Evolutionary conservation across 2,888 invertebrate species (phyloP).

Genomic region (Deilephila elpenor): DNA sequence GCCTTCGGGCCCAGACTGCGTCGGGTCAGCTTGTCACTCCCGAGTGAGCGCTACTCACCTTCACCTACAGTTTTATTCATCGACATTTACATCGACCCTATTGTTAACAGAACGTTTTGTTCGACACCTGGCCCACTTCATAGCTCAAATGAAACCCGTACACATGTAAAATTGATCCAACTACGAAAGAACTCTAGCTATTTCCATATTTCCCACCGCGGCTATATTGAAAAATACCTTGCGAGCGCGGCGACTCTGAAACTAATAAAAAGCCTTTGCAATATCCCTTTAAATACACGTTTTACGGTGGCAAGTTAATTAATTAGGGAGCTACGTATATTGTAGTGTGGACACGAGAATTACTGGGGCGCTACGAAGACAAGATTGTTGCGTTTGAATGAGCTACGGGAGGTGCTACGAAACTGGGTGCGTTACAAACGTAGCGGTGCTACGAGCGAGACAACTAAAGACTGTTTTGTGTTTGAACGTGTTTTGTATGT

Average conservation of each 20-base stretch:
- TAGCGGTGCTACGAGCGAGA: neutral
- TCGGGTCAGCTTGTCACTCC: slow-evolving; percentile 4
- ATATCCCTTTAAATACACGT: neutral
- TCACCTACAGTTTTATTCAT: slow-evolving; percentile 2
- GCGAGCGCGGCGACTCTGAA: neutral
- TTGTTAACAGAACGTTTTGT: slow-evolving; percentile 13
- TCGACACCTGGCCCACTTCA: neutral
- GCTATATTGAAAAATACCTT: slow-evolving; percentile 12
- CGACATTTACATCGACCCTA: slow-evolving; percentile 6
- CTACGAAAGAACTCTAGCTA: neutral
- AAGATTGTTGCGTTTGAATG: slow-evolving; percentile 13
- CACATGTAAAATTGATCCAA: neutral
- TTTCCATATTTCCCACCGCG: neutral
- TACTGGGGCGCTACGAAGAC: slow-evolving; percentile 16
- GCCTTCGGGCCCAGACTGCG: slow-evolving; percentile 9
- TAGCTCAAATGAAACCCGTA: neutral
- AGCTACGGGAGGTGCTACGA: slow-evolving; percentile 22
- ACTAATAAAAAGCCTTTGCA: neutral
- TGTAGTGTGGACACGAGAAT: neutral
- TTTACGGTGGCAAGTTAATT: neutral
- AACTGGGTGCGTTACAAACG: slow-evolving; percentile 5
- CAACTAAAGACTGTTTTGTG: neutral
- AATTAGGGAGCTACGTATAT: slow-evolving; percentile 1
- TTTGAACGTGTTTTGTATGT: neutral
- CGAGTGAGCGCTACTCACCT: neutral